These are phyloP conservation scores for Panurus biarmicus DNA, from an alignment of 2,113 vertebrate genomes.

Conservation along the genomic window DNA sequence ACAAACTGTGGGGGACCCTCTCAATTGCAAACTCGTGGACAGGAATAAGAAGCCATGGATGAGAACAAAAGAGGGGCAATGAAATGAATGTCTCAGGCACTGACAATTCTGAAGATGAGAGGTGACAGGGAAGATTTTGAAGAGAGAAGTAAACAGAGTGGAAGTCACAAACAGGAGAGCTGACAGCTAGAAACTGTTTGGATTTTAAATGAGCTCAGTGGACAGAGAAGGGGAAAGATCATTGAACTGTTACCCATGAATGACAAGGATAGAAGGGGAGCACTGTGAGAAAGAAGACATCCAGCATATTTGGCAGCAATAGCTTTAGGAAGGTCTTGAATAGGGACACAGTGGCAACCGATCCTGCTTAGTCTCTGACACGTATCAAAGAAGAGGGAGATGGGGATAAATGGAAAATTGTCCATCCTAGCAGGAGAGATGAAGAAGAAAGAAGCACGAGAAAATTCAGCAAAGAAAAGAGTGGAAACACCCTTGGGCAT, in stretches of 20 bases:
- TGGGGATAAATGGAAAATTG: neutral
- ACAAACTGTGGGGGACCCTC: neutral
- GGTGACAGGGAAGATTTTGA: constrained; percentile 51
- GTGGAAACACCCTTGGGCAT: neutral
- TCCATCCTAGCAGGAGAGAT: neutral
- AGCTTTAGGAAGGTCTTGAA: constrained; percentile 16
- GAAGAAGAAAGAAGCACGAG: neutral
- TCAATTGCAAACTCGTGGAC: neutral
- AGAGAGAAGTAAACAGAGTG: constrained; percentile 35
- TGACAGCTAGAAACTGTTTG: constrained; percentile 66
- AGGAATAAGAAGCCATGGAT: neutral
- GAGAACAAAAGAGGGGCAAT: neutral
- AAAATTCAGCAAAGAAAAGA: constrained; percentile 7
- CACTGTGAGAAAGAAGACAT: neutral
- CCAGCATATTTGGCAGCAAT: constrained; percentile 19
- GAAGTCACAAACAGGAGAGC: constrained; percentile 54
- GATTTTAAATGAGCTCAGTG: constrained; percentile 67
- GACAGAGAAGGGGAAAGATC: constrained; percentile 68
- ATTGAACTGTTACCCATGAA: constrained; percentile 66
- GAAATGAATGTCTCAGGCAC: neutral
- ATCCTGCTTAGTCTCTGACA: constrained; percentile 21
- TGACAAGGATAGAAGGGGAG: constrained; percentile 56
- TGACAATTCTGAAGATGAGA: constrained; percentile 52
- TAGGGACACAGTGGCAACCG: neutral
- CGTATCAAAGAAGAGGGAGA: neutral